Evolutionary conservation across 2,113 vertebrate species (phyloP).

Genomic region (Semicossyphus pulcher): DNA sequence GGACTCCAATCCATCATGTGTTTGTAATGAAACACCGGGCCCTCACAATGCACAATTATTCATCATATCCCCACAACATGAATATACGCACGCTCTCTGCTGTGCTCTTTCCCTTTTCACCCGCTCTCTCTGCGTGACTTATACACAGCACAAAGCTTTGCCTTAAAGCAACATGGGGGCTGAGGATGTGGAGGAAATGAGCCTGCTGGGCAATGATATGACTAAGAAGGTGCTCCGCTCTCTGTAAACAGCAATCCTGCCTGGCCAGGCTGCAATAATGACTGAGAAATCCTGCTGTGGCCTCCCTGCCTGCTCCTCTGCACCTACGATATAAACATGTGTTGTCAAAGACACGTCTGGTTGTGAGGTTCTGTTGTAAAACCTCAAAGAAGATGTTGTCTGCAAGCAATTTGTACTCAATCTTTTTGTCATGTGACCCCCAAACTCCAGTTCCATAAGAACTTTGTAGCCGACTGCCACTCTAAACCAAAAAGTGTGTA

Average conservation of each 20-base stretch:
- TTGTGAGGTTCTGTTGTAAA: not conserved
- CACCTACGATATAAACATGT: conserved; percentile 24
- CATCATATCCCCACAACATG: conserved; percentile 19
- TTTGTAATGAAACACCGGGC: conserved; percentile 41
- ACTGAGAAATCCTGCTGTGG: conserved; percentile 59
- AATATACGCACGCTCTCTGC: not conserved
- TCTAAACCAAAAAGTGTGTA: too few species aligned
- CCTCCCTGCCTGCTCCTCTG: not conserved
- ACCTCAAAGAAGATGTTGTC: not conserved
- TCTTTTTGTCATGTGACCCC: not conserved
- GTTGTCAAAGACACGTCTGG: conserved; percentile 10
- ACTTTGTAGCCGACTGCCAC: too few species aligned
- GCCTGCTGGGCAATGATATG: conserved; percentile 53
- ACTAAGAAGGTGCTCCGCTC: conserved; percentile 46
- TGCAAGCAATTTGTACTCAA: not conserved
- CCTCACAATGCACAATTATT: conserved; percentile 49
- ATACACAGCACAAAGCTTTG: conserved; percentile 20
- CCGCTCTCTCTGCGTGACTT: conserved; percentile 28
- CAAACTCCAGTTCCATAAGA: not conserved
- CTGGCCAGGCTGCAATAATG: conserved; percentile 49
- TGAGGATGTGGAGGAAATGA: conserved; percentile 48
- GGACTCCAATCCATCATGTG: conserved; percentile 38
- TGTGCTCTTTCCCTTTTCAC: not conserved
- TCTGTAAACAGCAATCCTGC: conserved; percentile 51
- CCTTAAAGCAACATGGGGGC: conserved; percentile 44